These are phyloP conservation scores for Bilobella aurantiaca DNA, from an alignment of 1,140 invertebrate genomes.

Conservation along the genomic window DNA sequence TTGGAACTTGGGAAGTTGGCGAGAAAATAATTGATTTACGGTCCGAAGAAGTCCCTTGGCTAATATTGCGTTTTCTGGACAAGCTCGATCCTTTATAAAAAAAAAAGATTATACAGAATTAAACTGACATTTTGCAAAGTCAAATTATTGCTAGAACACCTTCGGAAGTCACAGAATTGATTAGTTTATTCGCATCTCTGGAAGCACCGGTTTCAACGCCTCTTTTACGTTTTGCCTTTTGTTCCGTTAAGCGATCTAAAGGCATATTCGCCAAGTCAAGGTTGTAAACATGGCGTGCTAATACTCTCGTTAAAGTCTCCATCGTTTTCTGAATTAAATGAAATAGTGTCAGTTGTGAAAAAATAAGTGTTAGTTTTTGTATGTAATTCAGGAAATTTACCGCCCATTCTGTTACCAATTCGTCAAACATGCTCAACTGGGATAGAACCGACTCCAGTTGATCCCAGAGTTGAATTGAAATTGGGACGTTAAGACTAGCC, in stretches of 20 bases:
- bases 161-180: conserved; percentile 15
- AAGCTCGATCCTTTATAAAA: neutral
- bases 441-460: conserved; percentile 79
- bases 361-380: neutral
- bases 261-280: conserved; percentile 83
- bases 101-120: neutral
- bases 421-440: conserved; percentile 84
- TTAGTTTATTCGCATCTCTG: conserved; percentile 14
- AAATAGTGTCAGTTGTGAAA: neutral
- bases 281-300: conserved; percentile 84
- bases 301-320: conserved; percentile 82
- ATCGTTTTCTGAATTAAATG: conserved; percentile 69
- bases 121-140: neutral
- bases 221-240: conserved; percentile 60
- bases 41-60: conserved; percentile 21
- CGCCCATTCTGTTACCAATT: conserved; percentile 90
- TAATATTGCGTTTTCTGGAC: conserved; percentile 16
- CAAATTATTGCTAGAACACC: neutral
- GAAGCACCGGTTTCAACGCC: conserved; percentile 23
- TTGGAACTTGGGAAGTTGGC: conserved; percentile 3
- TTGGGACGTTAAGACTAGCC: conserved; percentile 86
- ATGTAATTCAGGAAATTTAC: conserved; percentile 47
- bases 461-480: conserved; percentile 83
- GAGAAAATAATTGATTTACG: conserved; percentile 27
- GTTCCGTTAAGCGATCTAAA: conserved; percentile 69